A percentile compares a stretch with the other conserved stretches of the same genome.
Evolutionary conservation across 2,888 invertebrate genomes (phyloP).

Genomic region (Drosophila glabriapex): DNA sequence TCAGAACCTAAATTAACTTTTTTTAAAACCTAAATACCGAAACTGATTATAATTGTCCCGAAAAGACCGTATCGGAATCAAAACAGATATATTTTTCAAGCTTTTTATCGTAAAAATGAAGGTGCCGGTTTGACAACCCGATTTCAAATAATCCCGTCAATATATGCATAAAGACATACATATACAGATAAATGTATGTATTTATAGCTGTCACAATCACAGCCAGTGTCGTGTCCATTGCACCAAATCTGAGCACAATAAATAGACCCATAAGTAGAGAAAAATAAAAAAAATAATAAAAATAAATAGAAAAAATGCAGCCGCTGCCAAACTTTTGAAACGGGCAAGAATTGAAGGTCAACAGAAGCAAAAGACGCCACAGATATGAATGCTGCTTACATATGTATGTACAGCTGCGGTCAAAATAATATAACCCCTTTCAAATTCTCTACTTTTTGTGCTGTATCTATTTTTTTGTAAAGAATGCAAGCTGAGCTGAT

Average conservation of each 20-base stretch:
- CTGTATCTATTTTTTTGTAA: too few relatives aligned
- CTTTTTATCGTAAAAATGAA: background rate
- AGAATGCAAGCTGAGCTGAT: background rate
- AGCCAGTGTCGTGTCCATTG: conserved; percentile 12
- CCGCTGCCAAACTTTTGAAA: conserved; percentile 66
- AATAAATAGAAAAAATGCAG: conserved; percentile 25
- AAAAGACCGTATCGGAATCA: background rate
- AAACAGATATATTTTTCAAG: background rate
- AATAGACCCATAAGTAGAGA: conserved; percentile 23
- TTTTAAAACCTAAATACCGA: too few relatives aligned
- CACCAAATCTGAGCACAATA: conserved; percentile 41
- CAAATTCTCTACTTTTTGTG: background rate
- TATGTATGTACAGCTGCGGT: background rate
- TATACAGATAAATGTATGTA: background rate
- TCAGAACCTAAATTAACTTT: too few relatives aligned
- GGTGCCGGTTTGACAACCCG: background rate
- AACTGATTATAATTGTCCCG: background rate
- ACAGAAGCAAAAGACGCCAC: conserved; percentile 51
- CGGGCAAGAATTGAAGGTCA: conserved; percentile 71
- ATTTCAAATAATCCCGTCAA: background rate
- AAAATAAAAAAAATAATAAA: conserved; percentile 6
- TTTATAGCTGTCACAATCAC: conserved; percentile 15
- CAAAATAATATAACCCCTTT: background rate
- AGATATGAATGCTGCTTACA: conserved; percentile 19
- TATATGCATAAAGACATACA: background rate